Percentiles rank a stretch among this genome's conserved stretches.
phyloP scores from a whole-genome alignment of 2,888 invertebrate genomes.

The Acheta domesticus region DNA sequence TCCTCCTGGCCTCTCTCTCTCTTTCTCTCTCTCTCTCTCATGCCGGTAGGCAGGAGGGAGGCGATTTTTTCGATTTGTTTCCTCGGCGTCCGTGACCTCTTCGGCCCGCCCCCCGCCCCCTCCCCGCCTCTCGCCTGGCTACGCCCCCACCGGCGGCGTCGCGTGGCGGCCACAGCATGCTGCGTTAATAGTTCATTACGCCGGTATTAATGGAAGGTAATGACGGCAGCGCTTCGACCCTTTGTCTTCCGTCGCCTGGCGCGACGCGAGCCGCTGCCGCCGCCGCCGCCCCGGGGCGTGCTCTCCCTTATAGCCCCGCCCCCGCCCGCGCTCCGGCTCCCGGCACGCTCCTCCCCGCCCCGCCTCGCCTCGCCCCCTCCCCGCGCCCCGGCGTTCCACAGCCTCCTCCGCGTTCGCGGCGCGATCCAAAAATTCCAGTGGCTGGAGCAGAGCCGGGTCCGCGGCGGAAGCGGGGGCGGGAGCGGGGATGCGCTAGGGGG shows the following conservation, averaged over 20 bases:
- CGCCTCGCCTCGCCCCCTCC: too few species aligned
- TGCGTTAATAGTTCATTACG: slow-evolving; percentile 18
- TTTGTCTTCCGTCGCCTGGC: slow-evolving; percentile 1
- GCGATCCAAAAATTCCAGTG: slow-evolving; percentile 9
- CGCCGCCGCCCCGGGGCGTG: background rate
- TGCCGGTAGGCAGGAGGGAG: too few species aligned
- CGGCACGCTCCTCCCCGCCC: background rate
- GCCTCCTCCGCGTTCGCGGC: background rate
- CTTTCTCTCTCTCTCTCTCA: too few species aligned
- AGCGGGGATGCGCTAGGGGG: too few species aligned
- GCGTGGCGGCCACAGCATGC: background rate
- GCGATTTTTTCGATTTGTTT: too few species aligned
- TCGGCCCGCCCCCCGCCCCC: background rate
- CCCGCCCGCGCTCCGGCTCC: background rate
- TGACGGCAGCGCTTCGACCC: slow-evolving; percentile 18
- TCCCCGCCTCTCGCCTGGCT: background rate
- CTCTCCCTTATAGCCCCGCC: background rate
- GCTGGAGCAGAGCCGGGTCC: background rate
- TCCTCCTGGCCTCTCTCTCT: too few species aligned
- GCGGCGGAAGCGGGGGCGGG: too few species aligned
- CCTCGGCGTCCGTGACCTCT: background rate
- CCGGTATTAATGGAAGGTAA: background rate
- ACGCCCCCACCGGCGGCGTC: background rate
- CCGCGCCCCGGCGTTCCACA: background rate
- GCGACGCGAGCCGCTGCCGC: background rate